Evolutionary conservation across 2,888 invertebrate species (phyloP).

Genomic region (Pammene aurita): DNA sequence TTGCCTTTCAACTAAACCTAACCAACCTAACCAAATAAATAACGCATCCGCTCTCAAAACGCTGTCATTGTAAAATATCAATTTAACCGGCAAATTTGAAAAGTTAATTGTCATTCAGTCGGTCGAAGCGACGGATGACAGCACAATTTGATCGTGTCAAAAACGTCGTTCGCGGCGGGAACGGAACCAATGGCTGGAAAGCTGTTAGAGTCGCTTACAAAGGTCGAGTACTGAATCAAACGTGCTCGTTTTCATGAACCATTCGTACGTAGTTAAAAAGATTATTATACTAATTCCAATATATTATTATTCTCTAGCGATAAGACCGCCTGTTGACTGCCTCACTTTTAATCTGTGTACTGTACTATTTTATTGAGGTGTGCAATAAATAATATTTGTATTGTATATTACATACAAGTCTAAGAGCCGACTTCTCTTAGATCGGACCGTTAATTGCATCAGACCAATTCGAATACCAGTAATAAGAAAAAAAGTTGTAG

Average conservation of each 20-base stretch:
- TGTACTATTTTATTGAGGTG: too few relatives aligned
- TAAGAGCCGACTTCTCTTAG: too few relatives aligned
- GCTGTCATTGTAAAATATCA: slow-evolving; percentile 47
- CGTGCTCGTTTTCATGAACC: neutral
- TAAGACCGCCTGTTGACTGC: too few relatives aligned
- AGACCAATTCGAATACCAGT: too few relatives aligned
- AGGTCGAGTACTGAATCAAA: neutral
- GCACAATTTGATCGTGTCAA: slow-evolving; percentile 66
- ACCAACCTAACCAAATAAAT: neutral
- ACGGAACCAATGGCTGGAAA: slow-evolving; percentile 41
- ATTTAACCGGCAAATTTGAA: slow-evolving; percentile 53
- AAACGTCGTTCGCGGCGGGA: slow-evolving; percentile 54
- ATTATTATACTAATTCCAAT: too few relatives aligned
- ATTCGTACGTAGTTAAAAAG: too few relatives aligned
- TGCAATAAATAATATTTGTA: too few relatives aligned
- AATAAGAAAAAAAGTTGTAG: too few relatives aligned
- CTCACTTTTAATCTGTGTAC: too few relatives aligned
- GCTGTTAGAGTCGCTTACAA: neutral
- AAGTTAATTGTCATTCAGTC: slow-evolving; percentile 61
- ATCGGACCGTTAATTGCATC: too few relatives aligned
- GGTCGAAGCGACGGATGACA: slow-evolving; percentile 56
- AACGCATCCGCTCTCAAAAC: neutral
- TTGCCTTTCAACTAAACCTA: neutral
- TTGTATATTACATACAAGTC: too few relatives aligned
- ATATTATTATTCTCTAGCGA: too few relatives aligned